Base-by-base conservation (phyloP, 2,797 vertebrate species). In the Protonibea diacanthus region DNA sequence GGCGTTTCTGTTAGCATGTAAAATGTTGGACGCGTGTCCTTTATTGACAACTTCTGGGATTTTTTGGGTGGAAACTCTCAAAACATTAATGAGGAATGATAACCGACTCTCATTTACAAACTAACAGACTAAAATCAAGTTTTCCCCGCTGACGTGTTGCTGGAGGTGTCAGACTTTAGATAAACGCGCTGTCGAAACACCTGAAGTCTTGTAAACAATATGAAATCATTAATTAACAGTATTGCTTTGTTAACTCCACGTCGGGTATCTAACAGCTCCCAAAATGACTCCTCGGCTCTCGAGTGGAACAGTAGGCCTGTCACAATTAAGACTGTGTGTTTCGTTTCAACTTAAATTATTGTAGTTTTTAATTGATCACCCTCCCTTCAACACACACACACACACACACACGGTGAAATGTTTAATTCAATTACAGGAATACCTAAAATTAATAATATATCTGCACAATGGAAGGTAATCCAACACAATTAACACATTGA, bases 201-300 rank as follows among this genome's bases (percentile, higher is more conserved):
- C 60, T 65, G 10, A 42, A 70, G 66, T 45, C 47, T 9, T 12
- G 81, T 67, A 87, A 87, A 82, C 80, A 84, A 67, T 75, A 79
- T 70, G 45, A 17, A 80, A 60, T 68, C 49, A 65, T 61, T 77
- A 4, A 89, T 85, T 78, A 80, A 52, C 70, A 77, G 62, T 29
- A 23, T 45, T 55, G 23, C 56, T 72, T 56, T 71, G 67, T 76
- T 68, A 29, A 55, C 42, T 51, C 69, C 12, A 65, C 33, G 33
- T 38, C 33, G 2, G 33, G 33, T 38, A 38, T 38, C 33, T 51
- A 17, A 61, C 49, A 59, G 15, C 21, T 73, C 47, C 45, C 11
- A 27, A 51, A 65, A 51, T 52, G 1, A 67, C 29, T 38, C 33
- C 33, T 38, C n/a, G 51, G 3, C 25, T 75, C n/a, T 8, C n/a